Conservation (phyloP, 1,140 invertebrate genomes). For the Drosophila sproati region DNA sequence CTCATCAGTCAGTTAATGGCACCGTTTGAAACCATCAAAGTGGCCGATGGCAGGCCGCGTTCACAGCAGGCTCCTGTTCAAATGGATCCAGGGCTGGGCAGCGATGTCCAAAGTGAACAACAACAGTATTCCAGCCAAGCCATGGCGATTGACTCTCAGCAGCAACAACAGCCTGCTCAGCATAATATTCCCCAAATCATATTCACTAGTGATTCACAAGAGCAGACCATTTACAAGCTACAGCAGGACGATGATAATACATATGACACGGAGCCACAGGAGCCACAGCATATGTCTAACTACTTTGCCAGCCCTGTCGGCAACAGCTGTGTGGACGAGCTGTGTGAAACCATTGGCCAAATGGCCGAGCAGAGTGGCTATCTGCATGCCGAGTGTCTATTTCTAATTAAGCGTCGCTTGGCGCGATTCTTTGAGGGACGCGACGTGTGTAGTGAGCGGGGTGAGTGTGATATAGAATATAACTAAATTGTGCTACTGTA, state of each 20-base stretch:
- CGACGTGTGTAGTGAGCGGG: constrained; percentile 59
- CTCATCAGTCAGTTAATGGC: constrained; percentile 76
- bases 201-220: constrained; percentile 36
- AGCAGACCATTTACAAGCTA: constrained; percentile 65
- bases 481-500: no score
- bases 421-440: constrained; percentile 71
- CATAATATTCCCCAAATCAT: constrained; percentile 21
- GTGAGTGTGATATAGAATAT: constrained; percentile 14
- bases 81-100: constrained; percentile 38
- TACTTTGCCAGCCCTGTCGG: constrained; percentile 74
- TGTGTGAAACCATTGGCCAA: constrained; percentile 77
- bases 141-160: neutral
- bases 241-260: constrained; percentile 57
- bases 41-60: constrained; percentile 18
- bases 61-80: constrained; percentile 32
- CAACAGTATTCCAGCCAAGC: constrained; percentile 32
- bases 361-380: constrained; percentile 71
- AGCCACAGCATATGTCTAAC: constrained; percentile 57
- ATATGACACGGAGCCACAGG: constrained; percentile 20
- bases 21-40: constrained; percentile 75
- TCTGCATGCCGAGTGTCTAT: constrained; percentile 73
- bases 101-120: neutral
- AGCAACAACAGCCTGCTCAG: constrained; percentile 26
- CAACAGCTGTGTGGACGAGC: constrained; percentile 58
- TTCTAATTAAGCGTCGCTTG: constrained; percentile 69